phyloP scores from a whole-genome alignment of 1,140 invertebrate species.

The Nasonia giraulti region DNA sequence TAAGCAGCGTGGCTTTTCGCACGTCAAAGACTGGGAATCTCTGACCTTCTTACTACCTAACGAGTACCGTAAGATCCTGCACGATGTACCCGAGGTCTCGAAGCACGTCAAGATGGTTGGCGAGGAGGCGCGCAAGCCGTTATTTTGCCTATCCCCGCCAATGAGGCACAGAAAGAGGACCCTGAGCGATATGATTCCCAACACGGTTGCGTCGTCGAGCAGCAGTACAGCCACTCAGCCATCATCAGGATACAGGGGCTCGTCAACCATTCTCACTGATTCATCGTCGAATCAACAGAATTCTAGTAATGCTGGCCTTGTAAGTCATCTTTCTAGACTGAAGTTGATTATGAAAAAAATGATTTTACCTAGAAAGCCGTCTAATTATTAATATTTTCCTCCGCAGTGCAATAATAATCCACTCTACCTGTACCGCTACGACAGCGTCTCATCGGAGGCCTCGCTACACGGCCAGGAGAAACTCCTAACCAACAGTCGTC shows the following conservation, averaged over 20 bases:
- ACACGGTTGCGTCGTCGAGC: constrained; percentile 68
- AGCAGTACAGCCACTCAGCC: constrained; percentile 86
- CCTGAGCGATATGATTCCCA: constrained; percentile 73
- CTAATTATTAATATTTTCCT: background rate
- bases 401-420: constrained; percentile 78
- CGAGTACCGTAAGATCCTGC: constrained; percentile 83
- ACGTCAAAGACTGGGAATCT: constrained; percentile 93
- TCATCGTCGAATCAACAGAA: constrained; percentile 80
- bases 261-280: constrained; percentile 87
- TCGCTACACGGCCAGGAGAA: constrained; percentile 76
- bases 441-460: constrained; percentile 83
- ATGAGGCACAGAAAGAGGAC: constrained; percentile 74
- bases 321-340: constrained; percentile 6
- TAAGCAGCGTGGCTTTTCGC: constrained; percentile 85
- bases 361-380: background rate
- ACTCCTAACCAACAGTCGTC: constrained; percentile 37
- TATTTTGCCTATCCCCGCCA: constrained; percentile 80
- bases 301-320: constrained; percentile 38
- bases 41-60: constrained; percentile 88
- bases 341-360: background rate
- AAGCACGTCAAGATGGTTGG: constrained; percentile 77
- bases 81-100: constrained; percentile 85
- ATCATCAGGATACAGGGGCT: constrained; percentile 89
- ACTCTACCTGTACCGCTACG: constrained; percentile 87
- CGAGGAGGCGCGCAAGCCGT: constrained; percentile 76